Conservation (phyloP, 2,797 vertebrate genomes). For the Otolemur crassicaudatus region DNA sequence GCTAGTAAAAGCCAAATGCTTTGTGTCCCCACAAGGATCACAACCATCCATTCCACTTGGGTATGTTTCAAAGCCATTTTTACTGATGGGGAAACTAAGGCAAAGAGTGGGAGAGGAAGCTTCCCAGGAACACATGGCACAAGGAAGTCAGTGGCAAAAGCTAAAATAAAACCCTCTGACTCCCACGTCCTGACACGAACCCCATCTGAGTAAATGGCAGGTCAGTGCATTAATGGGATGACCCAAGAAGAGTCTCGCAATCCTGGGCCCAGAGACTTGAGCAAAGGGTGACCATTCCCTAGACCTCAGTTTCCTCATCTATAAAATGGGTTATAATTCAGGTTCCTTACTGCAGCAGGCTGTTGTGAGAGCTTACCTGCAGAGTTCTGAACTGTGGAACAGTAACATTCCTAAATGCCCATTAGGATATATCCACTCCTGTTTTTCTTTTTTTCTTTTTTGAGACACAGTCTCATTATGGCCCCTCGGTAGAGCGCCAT, state of each 20-base stretch:
- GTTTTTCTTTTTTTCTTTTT: background rate
- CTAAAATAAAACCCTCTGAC: background rate
- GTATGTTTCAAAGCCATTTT: background rate
- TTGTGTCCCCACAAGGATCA: background rate
- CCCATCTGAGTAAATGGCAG: background rate
- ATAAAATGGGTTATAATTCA: background rate
- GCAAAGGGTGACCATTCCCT: background rate
- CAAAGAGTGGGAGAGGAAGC: background rate
- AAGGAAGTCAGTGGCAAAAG: background rate
- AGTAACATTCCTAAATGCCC: background rate
- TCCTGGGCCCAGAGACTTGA: background rate
- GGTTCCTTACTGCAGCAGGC: background rate
- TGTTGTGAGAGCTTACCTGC: background rate
- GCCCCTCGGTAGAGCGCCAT: too few species aligned
- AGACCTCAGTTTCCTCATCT: background rate
- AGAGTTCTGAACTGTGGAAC: background rate
- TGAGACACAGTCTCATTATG: too few species aligned
- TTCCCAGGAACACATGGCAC: background rate
- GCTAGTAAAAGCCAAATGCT: background rate
- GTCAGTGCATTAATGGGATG: rapidly evolving
- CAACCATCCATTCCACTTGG: background rate
- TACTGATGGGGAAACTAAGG: background rate
- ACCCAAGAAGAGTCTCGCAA: background rate
- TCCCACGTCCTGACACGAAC: rapidly evolving
- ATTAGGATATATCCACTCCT: background rate